Percentiles rank a stretch among this genome's conserved stretches.
Conservation (phyloP, 2,113 vertebrate genomes). For the Rutilus rutilus region DNA sequence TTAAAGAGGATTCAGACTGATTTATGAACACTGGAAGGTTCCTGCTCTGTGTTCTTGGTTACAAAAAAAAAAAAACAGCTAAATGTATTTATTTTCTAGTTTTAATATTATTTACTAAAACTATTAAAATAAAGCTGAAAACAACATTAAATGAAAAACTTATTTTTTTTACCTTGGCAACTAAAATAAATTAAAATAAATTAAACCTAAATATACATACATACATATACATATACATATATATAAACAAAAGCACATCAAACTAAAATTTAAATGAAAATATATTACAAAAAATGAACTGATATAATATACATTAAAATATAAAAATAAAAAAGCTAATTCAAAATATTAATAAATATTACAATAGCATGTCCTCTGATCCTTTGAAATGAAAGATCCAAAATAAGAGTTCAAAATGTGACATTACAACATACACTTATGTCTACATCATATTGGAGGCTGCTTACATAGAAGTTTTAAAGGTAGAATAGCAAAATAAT, state of each 20-base stretch:
- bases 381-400: not conserved
- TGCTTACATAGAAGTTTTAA: not conserved
- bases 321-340: not conserved
- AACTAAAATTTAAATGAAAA: no score
- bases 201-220: no score
- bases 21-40: not conserved
- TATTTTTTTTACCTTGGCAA: not conserved
- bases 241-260: no score
- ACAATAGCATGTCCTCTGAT: not conserved
- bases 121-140: not conserved
- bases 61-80: not conserved
- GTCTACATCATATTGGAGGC: not conserved
- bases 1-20: not conserved
- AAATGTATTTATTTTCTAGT: not conserved
- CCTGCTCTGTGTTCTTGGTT: not conserved
- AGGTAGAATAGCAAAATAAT: not conserved
- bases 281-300: no score
- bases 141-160: not conserved
- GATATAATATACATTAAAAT: no score
- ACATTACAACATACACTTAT: not conserved
- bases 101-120: no score
- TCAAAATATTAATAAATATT: not conserved
- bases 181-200: not conserved
- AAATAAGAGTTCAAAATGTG: not conserved
- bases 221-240: no score